Evolutionary conservation across 2,888 invertebrate genomes (phyloP), one percentile per base, ranked within the genome.

Genomic region (Acrobasis consociella): DNA sequence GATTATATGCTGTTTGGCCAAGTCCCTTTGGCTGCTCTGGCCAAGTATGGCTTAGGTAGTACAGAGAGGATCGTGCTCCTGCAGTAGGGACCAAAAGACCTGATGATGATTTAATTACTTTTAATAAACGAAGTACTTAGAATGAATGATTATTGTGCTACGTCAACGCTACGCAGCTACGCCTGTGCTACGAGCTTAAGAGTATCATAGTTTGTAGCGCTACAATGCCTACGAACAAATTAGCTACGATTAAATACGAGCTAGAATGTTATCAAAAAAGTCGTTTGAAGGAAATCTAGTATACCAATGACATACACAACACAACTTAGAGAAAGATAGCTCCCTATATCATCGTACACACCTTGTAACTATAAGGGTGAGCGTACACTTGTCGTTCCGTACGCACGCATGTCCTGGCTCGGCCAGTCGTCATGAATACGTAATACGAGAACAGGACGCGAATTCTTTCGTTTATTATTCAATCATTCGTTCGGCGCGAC

Each of bases 381-480:
- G 46, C n/a, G 46, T n/a, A 46, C 13, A 46, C 31, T 46, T 46
- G 13, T 46, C 46, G 13, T 46, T 49, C n/a, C 52, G 10, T 22
- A 58, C 51, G 42, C 56, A 59, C 62, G 62, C 59, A 51, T 58
- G 51, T 62, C 55, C 53, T 31, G 46, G 10, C 62, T 16, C 85
- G 85, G 75, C 85, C 86, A 89, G 90, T 85, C 80, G 89, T 85
- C 91, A 91, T 92, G 91, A 91, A 92, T 92, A 91, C 91, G 83
- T 91, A 91, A 92, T 89, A 88, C 87, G 89, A 89, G 90, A 87
- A 83, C 86, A 89, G 87, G 87, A 89, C 86, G 91, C 89, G 88
- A 89, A 91, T 91, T 91, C 91, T 92, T 92, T 91, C 92, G 91
- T 91, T 91, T 92, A 92, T 92, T 92, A 92, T 92, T 91, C 92